Conservation (phyloP, 2,888 invertebrate species). For the Gymnosoma rotundatum region DNA sequence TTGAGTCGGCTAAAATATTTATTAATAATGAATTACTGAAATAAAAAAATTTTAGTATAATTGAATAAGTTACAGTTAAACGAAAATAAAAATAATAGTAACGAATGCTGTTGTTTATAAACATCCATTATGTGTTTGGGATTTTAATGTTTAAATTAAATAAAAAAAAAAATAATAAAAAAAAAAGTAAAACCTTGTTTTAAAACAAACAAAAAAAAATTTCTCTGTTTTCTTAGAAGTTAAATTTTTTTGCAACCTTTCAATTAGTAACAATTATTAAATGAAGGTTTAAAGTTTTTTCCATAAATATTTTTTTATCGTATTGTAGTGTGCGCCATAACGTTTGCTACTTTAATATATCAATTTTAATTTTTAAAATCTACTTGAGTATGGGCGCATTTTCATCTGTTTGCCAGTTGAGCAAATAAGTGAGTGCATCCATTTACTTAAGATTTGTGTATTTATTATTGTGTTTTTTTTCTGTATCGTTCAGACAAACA, state of each 20-base stretch:
- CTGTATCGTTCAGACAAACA: too few relatives aligned
- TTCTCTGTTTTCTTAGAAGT: conserved; percentile 3
- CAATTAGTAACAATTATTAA: conserved; percentile 63
- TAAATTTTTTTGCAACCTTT: conserved; percentile 46
- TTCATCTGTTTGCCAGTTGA: conserved; percentile 55
- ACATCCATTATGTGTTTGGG: too few relatives aligned
- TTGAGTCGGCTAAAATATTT: too few relatives aligned
- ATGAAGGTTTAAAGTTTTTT: conserved; percentile 28
- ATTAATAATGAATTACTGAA: too few relatives aligned
- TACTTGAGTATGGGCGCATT: conserved; percentile 66
- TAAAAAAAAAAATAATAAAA: too few relatives aligned
- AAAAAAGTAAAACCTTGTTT: neutral
- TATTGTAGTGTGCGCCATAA: conserved; percentile 26
- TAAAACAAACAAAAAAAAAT: neutral
- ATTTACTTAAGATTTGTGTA: conserved; percentile 29
- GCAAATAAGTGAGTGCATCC: conserved; percentile 34
- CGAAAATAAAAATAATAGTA: too few relatives aligned
- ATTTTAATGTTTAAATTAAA: too few relatives aligned
- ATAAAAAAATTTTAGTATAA: too few relatives aligned
- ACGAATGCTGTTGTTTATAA: too few relatives aligned
- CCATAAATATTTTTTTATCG: neutral
- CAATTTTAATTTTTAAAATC: conserved; percentile 39
- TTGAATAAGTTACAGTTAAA: too few relatives aligned
- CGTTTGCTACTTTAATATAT: conserved; percentile 33
- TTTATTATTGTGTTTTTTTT: neutral